Conservation (phyloP, 2,888 invertebrate genomes). For the Catocala sponsa region DNA sequence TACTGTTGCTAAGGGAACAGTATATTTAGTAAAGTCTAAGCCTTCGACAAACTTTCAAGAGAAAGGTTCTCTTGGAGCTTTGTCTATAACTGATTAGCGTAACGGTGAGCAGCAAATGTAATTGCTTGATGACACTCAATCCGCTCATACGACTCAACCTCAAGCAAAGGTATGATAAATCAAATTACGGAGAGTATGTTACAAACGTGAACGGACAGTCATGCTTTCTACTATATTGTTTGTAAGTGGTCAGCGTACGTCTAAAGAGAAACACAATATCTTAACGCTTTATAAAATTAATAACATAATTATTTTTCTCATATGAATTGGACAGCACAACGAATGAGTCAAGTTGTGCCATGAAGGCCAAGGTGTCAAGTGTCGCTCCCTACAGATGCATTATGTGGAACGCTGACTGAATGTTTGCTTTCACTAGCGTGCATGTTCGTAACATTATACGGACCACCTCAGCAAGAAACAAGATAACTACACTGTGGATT, state of each 20-base stretch:
- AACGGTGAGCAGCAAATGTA: no score
- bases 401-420: constrained; percentile 76
- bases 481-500: constrained; percentile 53
- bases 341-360: constrained; percentile 54
- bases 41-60: no score
- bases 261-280: neutral
- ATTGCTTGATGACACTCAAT: no score
- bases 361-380: constrained; percentile 81
- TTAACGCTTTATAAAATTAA: constrained; percentile 1
- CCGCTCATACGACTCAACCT: no score
- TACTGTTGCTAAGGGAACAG: no score
- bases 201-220: no score
- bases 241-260: neutral
- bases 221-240: no score
- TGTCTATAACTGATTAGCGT: no score
- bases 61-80: no score
- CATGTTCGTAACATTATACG: constrained; percentile 80
- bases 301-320: constrained; percentile 31
- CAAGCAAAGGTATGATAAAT: no score
- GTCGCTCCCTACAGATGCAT: constrained; percentile 75
- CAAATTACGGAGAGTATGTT: no score
- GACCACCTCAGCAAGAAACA: constrained; percentile 57
- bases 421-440: constrained; percentile 83
- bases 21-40: no score
- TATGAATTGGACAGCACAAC: constrained; percentile 28